Evolutionary conservation across 2,797 vertebrate genomes (phyloP).

Genomic region (Otus scops): DNA sequence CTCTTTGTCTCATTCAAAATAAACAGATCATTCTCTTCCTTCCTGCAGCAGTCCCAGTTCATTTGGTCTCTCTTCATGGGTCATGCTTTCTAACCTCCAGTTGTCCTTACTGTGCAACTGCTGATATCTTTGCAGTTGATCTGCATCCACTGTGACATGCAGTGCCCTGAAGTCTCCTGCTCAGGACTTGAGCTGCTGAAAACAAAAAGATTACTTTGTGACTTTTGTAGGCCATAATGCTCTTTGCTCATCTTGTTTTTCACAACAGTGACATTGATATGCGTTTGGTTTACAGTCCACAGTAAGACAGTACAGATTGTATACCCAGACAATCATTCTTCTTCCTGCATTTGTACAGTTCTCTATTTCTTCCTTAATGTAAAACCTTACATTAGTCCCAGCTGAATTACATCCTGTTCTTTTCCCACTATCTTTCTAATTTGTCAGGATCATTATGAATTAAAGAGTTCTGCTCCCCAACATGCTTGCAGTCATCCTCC

Average conservation of each 20-base stretch:
- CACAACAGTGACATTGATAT: rapidly evolving
- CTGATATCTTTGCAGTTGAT: not conserved
- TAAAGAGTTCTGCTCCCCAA: not conserved
- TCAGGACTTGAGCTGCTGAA: not conserved
- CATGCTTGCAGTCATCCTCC: not conserved
- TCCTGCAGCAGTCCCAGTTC: not conserved
- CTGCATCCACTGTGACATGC: not conserved
- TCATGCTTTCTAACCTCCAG: not conserved
- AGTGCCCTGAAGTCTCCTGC: not conserved
- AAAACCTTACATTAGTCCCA: not conserved
- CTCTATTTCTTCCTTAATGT: not conserved
- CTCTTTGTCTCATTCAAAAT: not conserved
- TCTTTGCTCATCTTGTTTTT: not conserved
- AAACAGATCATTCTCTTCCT: not conserved
- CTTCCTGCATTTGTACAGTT: not conserved
- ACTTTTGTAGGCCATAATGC: not conserved
- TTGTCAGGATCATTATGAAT: not conserved
- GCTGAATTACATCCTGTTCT: not conserved
- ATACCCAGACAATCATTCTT: not conserved
- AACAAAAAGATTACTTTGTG: not conserved
- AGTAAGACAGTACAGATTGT: not conserved
- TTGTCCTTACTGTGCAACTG: not conserved
- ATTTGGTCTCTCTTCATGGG: not conserved
- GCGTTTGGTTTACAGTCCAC: not conserved
- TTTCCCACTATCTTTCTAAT: not conserved